Evolutionary conservation across 1,140 invertebrate genomes (phyloP), one percentile per base, ranked within the genome.

Genomic region (Megathymus violae): DNA sequence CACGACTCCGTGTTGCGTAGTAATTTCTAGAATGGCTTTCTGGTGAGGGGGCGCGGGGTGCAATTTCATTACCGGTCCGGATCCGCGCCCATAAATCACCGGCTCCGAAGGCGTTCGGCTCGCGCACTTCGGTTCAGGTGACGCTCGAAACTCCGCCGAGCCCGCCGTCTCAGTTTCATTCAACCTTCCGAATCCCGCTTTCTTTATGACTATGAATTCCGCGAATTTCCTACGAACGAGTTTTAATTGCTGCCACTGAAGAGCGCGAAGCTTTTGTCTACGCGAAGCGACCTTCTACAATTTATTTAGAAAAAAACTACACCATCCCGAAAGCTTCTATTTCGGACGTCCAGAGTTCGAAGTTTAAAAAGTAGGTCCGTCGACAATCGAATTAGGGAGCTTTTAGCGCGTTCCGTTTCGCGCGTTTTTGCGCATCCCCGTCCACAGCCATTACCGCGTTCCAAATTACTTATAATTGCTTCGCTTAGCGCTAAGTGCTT

Each of bases 21-120:
- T 86, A 87, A 89, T 89, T 89, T 89, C 87, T 87, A 85, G 85
- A 89, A 89, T 88, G 80, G 85, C 77, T 87, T 80, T 67, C 43
- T 38, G 73, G 67, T 60, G 64, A 63, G 36, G 41, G 60, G 61
- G 62, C 69, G 74, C 71, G 71, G 70, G 75, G 78, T 88, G 89
- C 89, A 91, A 92, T 91, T 92, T 92, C 89, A 92, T 92, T 92
- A 92, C 89, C 88, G 89, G 89, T 89, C 89, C 89, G 88, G 89
- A 89, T 90, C 85, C 85, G 78, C 76, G 88, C 74, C 82, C 91
- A 93, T 93, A 93, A 93, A 92, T 91, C 92, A 92, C 85, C 81
- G 78, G 75, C 76, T 66, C 84, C 82, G 84, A 89, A 82, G 81
- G 71, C 78, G 78, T 77, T 73, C 65, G 54, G 76, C 74, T 76